These are phyloP conservation scores for Esox niger DNA, from an alignment of 2,113 vertebrate species.

Conservation along the genomic window DNA sequence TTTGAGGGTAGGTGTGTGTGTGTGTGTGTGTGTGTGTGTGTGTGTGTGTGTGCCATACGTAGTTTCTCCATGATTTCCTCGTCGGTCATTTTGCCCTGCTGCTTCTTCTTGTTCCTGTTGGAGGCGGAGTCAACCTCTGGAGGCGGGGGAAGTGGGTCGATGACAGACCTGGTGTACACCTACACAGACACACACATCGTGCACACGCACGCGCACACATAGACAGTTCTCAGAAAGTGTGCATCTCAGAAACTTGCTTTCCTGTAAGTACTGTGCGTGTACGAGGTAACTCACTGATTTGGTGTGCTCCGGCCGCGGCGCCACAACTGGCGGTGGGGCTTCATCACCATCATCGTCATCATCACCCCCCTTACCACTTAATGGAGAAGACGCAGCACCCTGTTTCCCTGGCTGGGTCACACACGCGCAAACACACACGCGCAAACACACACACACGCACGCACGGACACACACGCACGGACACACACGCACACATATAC, in stretches of 20 bases:
- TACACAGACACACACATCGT: constrained; percentile 38
- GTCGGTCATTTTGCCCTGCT: constrained; percentile 93
- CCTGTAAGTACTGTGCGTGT: background rate
- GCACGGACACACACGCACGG: background rate
- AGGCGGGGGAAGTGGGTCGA: constrained; percentile 85
- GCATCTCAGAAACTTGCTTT: background rate
- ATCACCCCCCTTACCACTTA: constrained; percentile 65
- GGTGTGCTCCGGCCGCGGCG: constrained; percentile 93
- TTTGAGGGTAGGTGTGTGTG: background rate
- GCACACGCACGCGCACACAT: background rate
- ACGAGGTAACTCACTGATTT: constrained; percentile 83
- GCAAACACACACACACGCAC: background rate
- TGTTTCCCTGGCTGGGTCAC: constrained; percentile 76
- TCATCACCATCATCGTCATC: constrained; percentile 96
- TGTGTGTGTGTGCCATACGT: constrained; percentile 65
- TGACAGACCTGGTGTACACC: constrained; percentile 92
- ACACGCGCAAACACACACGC: background rate
- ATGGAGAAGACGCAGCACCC: constrained; percentile 78
- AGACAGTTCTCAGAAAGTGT: background rate
- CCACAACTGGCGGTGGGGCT: constrained; percentile 86
- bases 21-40: background rate
- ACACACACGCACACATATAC: background rate
- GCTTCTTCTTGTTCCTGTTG: constrained; percentile 85
- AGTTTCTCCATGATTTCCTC: constrained; percentile 99
- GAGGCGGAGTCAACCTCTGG: constrained; percentile 73